Evolutionary conservation across 2,888 invertebrate genomes (phyloP).

Genomic region (Drosophila affinis): DNA sequence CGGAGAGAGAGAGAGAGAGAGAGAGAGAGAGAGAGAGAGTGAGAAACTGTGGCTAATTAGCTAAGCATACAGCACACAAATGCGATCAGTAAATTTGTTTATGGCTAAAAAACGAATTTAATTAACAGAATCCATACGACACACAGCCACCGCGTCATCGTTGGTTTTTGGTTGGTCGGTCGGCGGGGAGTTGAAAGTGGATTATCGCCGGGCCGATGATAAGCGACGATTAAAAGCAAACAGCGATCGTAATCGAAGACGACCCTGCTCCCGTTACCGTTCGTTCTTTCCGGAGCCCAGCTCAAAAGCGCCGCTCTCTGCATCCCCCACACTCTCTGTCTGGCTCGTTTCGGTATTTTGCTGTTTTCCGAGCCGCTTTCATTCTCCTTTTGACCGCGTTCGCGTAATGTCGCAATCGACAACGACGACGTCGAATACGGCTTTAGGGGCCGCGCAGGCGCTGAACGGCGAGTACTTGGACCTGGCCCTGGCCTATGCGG

Average conservation of each 20-base stretch:
- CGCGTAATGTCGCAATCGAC: constrained; percentile 15
- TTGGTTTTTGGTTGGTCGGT: background rate
- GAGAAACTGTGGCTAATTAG: constrained; percentile 51
- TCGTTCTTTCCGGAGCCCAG: background rate
- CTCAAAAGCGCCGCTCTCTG: background rate
- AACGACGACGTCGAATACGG: background rate
- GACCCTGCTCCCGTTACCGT: background rate
- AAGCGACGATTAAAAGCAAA: constrained; percentile 53
- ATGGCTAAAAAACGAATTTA: constrained; percentile 55
- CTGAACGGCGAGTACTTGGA: constrained; percentile 45
- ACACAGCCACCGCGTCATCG: background rate
- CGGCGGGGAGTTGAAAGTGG: constrained; percentile 37
- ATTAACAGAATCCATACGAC: constrained; percentile 69
- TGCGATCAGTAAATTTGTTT: constrained; percentile 44
- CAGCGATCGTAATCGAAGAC: constrained; percentile 44
- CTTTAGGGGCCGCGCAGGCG: constrained; percentile 56
- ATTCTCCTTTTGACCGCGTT: constrained; percentile 32
- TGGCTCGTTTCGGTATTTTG: background rate
- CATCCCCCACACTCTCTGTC: background rate
- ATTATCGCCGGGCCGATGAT: constrained; percentile 61
- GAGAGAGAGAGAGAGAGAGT: background rate
- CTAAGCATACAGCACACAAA: constrained; percentile 35
- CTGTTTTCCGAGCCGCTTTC: constrained; percentile 21
- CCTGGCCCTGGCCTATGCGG: constrained; percentile 64
- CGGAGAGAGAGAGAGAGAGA: background rate